Evolutionary conservation across 2,113 vertebrate genomes (phyloP).

Genomic region (cat (Felis catus)): DNA sequence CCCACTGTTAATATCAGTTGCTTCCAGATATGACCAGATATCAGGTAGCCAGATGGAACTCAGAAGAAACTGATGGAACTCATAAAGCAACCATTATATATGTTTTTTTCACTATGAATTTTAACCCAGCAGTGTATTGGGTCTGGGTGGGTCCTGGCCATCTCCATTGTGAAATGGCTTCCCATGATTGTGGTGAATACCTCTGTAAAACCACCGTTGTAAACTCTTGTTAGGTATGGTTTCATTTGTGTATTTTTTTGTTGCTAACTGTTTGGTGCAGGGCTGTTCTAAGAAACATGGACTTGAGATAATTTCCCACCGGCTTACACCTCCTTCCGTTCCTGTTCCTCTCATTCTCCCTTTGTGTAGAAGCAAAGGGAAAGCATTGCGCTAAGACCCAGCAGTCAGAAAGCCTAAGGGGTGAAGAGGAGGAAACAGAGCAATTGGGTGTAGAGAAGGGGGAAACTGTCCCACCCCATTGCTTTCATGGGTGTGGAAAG

Average conservation of each 20-base stretch:
- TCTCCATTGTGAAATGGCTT: not conserved
- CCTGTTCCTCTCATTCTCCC: not conserved
- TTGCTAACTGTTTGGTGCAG: not conserved
- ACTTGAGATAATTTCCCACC: not conserved
- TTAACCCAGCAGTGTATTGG: not conserved
- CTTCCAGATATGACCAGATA: not conserved
- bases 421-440: not conserved
- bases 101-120: not conserved
- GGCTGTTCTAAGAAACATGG: not conserved
- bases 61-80: not conserved
- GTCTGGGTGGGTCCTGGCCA: not conserved
- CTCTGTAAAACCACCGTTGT: fast-evolving
- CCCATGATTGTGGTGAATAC: not conserved
- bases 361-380: not conserved
- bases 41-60: not conserved
- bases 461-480: not conserved
- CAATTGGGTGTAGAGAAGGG: not conserved
- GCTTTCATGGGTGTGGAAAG: not conserved
- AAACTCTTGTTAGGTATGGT: not conserved
- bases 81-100: not conserved
- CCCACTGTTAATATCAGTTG: not conserved
- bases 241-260: not conserved
- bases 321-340: not conserved
- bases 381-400: not conserved
- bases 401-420: not conserved